Conservation (phyloP, 2,797 vertebrate species). For the Sorex maritimensis region DNA sequence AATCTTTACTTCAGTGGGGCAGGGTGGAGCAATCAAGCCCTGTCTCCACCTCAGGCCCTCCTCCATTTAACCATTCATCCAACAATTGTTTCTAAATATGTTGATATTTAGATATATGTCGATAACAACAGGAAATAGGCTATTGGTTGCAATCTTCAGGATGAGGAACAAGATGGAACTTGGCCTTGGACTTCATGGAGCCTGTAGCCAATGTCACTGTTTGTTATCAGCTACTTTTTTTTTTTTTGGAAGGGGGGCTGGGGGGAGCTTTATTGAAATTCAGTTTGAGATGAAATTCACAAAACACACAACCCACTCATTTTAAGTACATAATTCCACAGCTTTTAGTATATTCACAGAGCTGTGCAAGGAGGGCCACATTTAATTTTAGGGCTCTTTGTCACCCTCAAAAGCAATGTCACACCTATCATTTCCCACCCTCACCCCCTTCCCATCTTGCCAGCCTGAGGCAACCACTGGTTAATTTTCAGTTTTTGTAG, state of each 20-base stretch:
- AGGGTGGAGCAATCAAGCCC: neutral
- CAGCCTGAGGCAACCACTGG: neutral
- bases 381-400: constrained; percentile 42
- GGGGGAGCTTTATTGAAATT: constrained; percentile 33
- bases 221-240: too few relatives aligned
- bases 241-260: too few relatives aligned
- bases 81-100: neutral
- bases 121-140: too few relatives aligned
- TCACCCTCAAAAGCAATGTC: neutral
- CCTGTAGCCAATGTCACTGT: neutral
- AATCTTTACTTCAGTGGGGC: neutral
- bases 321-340: neutral
- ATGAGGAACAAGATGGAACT: neutral
- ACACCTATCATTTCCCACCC: neutral
- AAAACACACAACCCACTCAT: neutral
- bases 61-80: neutral
- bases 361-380: neutral
- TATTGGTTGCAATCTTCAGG: neutral
- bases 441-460: neutral
- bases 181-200: neutral
- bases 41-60: too few relatives aligned
- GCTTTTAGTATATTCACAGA: constrained; percentile 30
- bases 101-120: too few relatives aligned
- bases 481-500: neutral
- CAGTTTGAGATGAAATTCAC: neutral